phyloP scores from a whole-genome alignment of 2,888 invertebrate genomes.

The Drosophila antonietae region DNA sequence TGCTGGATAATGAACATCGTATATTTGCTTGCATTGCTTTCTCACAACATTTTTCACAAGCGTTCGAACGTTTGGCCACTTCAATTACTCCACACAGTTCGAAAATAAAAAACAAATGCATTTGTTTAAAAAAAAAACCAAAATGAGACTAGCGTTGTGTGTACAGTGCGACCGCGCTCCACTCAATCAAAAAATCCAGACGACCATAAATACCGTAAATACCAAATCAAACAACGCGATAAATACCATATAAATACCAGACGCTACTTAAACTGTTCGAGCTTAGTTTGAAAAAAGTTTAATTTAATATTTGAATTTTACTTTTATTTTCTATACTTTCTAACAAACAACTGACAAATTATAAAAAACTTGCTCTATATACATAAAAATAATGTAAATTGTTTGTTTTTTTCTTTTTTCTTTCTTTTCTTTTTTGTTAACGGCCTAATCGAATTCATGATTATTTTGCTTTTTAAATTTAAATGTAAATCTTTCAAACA shows the following conservation, averaged over 20 bases:
- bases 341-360: not conserved
- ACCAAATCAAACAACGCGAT: slow-evolving; percentile 12
- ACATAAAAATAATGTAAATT: not conserved
- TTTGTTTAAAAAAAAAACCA: slow-evolving; percentile 74
- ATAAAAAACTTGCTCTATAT: not conserved
- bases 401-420: not conserved
- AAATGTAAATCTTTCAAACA: slow-evolving; percentile 15
- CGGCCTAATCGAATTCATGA: slow-evolving; percentile 7
- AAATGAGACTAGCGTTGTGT: slow-evolving; percentile 62
- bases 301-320: not conserved
- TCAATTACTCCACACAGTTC: slow-evolving; percentile 49
- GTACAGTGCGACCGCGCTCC: slow-evolving; percentile 38
- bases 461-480: not conserved
- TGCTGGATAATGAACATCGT: slow-evolving; percentile 59
- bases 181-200: slow-evolving; percentile 14
- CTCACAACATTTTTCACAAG: slow-evolving; percentile 45
- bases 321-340: not conserved
- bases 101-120: slow-evolving; percentile 73
- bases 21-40: slow-evolving; percentile 31
- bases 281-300: too few relatives aligned
- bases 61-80: slow-evolving; percentile 41
- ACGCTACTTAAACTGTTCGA: not conserved
- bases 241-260: slow-evolving; percentile 25
- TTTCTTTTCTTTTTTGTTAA: not conserved
- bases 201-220: slow-evolving; percentile 2